Evolutionary conservation across 2,797 vertebrate genomes (phyloP), one percentile per base, ranked within the genome.

Genomic region (Somateria mollissima): DNA sequence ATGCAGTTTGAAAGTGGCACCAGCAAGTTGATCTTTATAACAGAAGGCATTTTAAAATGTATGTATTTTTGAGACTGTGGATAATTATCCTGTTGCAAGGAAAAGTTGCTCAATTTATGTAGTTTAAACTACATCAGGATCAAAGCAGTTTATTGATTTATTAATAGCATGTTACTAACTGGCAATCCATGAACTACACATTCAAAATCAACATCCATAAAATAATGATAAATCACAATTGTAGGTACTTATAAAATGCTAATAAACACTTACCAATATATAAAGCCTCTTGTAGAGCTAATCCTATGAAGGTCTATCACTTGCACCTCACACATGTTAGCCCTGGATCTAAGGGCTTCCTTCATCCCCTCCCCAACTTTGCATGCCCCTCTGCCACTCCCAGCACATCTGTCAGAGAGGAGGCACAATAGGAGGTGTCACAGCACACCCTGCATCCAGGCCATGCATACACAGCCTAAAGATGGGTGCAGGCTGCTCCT

Each of bases 361-460:
- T 32, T 74, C n/a, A 9, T 2, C 8, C 28, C 25, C 66, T 88
- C 17, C 69, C 30, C 13, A 18, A 5, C 70, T 91, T 51, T 49
- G 3, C 36, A 16, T 30, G 17, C 6, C 17, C 6, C 4, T 21
- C 30, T 39, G 16, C 10, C 2, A 1, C 21, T 69, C 41, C 37
- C 69, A 20, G 25, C 13, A 19, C 6, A 30, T 24, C 5, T 30
- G 30, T n/a, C 56, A 15, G 10, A 36, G 43, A 66, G 28, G 10
- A 75, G 10, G 11, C 43, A 20, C 32, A 10, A 16, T 20, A 36
- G 28, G 32, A 69, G 2, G 3, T 25, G 8, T 32, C 2, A 11
- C 6, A 2, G 1, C 2, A 4, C 11, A 20, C 28, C 11, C 5
- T 30, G 4, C 4, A 2, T 41, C 8, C 30, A 80, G 7, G 0